Percentiles rank a stretch among this genome's conserved stretches.
These are phyloP conservation scores for Apocrypta bakeri DNA, from an alignment of 1,140 invertebrate genomes.

Conservation along the genomic window DNA sequence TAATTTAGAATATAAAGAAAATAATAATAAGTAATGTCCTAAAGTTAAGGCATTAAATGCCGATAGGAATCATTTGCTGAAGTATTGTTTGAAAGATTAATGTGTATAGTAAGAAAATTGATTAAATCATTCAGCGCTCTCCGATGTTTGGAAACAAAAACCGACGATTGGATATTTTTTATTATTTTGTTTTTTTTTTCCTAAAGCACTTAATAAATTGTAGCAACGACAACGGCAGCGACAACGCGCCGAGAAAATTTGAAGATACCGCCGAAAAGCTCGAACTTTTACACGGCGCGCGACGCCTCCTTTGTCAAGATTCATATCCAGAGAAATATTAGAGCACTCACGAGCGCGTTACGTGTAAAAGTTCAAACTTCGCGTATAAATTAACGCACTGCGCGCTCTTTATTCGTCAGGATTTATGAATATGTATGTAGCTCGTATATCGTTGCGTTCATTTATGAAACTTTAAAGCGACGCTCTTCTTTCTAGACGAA, in stretches of 20 bases:
- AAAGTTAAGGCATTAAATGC: slow-evolving; percentile 54
- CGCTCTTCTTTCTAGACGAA: not conserved
- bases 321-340: not conserved
- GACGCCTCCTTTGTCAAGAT: not conserved
- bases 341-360: not conserved
- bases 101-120: not conserved
- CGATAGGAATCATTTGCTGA: slow-evolving; percentile 47
- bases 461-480: slow-evolving; percentile 32
- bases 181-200: too few species aligned
- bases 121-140: not conserved
- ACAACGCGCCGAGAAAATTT: too few species aligned
- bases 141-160: too few species aligned
- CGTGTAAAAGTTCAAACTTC: not conserved
- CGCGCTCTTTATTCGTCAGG: not conserved
- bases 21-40: slow-evolving; percentile 23
- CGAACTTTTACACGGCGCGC: too few species aligned
- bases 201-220: not conserved
- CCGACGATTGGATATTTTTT: not conserved
- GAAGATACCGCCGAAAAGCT: too few species aligned
- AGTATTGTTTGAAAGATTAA: slow-evolving; percentile 12
- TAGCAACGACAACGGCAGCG: not conserved
- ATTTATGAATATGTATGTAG: not conserved
- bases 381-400: slow-evolving; percentile 2
- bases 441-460: slow-evolving; percentile 6
- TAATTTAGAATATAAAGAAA: slow-evolving; percentile 11